Evolutionary conservation across 2,888 invertebrate genomes (phyloP).

Genomic region (Carabus problematicus): DNA sequence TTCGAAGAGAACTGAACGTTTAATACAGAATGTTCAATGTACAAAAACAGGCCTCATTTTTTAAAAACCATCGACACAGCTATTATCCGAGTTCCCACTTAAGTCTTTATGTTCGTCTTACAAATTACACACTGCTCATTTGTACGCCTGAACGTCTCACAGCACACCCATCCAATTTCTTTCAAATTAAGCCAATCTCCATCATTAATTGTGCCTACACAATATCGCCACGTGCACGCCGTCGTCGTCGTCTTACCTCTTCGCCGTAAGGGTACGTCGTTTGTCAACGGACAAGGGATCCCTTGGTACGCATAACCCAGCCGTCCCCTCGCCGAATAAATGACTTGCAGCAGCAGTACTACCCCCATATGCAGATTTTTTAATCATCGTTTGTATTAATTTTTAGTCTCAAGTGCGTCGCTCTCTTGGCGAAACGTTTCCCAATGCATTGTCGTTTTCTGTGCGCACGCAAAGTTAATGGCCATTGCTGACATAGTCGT

Average conservation of each 20-base stretch:
- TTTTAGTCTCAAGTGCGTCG: constrained; percentile 47
- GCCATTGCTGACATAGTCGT: constrained; percentile 37
- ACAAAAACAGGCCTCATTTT: too few species aligned
- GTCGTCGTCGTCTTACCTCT: constrained; percentile 4
- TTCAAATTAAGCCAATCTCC: constrained; percentile 33
- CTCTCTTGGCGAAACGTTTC: constrained; percentile 17
- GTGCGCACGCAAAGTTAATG: constrained; percentile 27
- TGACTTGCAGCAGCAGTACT: constrained; percentile 28
- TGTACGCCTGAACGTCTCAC: constrained; percentile 27
- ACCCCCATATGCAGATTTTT: constrained; percentile 54
- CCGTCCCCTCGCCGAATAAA: constrained; percentile 37
- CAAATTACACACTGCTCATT: neutral
- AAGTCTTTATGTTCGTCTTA: too few species aligned
- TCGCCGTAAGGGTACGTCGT: constrained; percentile 1
- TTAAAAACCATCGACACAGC: too few species aligned
- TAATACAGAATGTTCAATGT: constrained; percentile 23
- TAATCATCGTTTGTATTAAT: constrained; percentile 54
- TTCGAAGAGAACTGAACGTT: constrained; percentile 17
- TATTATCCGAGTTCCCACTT: too few species aligned
- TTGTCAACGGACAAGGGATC: constrained; percentile 20
- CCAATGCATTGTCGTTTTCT: constrained; percentile 29
- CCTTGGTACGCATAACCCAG: constrained; percentile 50
- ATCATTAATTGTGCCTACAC: constrained; percentile 31
- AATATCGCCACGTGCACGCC: constrained; percentile 16
- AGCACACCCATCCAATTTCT: constrained; percentile 29